phyloP scores from a whole-genome alignment of 2,797 vertebrate species.

The Cichlasoma orientale region DNA sequence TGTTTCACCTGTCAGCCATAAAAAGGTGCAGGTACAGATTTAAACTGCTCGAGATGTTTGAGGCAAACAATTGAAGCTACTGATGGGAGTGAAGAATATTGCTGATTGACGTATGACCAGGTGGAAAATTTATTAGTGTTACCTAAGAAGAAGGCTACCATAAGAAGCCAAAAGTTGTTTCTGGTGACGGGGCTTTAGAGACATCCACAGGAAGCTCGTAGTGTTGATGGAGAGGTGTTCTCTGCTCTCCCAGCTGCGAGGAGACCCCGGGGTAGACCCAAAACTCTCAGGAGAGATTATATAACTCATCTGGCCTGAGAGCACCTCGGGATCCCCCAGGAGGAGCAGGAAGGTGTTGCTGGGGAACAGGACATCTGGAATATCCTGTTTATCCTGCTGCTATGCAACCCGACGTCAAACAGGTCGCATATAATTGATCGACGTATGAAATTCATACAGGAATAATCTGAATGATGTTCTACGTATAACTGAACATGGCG shows the following conservation, averaged over 20 bases:
- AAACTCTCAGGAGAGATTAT: not conserved
- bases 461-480: not conserved
- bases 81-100: not conserved
- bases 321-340: not conserved
- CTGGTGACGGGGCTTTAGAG: not conserved
- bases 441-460: not conserved
- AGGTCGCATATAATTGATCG: not conserved
- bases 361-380: not conserved
- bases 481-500: not conserved
- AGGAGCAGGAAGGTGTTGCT: not conserved
- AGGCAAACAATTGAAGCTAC: not conserved
- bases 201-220: not conserved
- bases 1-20: not conserved
- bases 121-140: not conserved
- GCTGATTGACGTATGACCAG: not conserved
- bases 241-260: not conserved
- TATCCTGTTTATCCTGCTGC: not conserved
- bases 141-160: too few species aligned
- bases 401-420: not conserved
- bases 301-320: not conserved
- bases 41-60: not conserved
- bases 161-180: not conserved
- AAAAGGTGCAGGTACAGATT: not conserved
- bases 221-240: not conserved
- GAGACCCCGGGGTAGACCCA: slow-evolving; percentile 10